Base-by-base conservation (phyloP, 2,888 invertebrate species). In the Drosophila mimetica region DNA sequence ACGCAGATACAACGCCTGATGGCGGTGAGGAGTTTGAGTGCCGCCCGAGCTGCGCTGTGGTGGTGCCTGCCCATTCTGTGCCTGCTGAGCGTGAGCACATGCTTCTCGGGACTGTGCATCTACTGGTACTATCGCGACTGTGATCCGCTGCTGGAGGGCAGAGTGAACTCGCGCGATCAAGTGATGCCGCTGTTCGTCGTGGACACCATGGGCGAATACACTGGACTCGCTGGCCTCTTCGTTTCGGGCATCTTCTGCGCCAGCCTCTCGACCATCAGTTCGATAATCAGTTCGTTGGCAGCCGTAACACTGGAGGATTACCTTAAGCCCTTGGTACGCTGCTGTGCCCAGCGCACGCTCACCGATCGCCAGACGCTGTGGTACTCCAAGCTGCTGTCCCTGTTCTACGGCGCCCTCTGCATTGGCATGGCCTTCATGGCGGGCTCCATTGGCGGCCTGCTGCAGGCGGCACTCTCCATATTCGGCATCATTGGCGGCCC, bases 221-320 rank as follows among this genome's bases (percentile, higher is more conserved):
- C 96, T 0, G 98, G 98, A 0, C 88, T 98, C 18, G 94, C 97
- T 0, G 98, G 98, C 0, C 93, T 98, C 20, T 98, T 98, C 89
- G 95, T 98, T 0, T 96, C 98, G 4, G 96, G 98, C 3, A 96
- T 98, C 67, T 97, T 98, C 90, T 97, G 97, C 79, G 98, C 97
- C 0, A 96, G 97, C 0, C 93, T 98, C 9, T 97, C 98, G 44
- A 97, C 98, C 0, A 95, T 98, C 65, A 98, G 98, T 0, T 97
- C 98, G 0, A 95, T 97, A 1, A 94, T 98, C 65, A 98, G 98
- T 88, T 97, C 98, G 1, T 92, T 98, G 47, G 95, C 98, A 0
- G 98, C 98, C 0, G 97, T 98, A 13, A 96, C 97, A 0, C 92
- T 98, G 44, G 96, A 97, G 86, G 98, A 98, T 91, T 97, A 98